A percentile compares a stretch with the other conserved stretches of the same genome.
phyloP scores from a whole-genome alignment of 35 echinoderm and acorn worm genomes.

The Ptychodera flava region DNA sequence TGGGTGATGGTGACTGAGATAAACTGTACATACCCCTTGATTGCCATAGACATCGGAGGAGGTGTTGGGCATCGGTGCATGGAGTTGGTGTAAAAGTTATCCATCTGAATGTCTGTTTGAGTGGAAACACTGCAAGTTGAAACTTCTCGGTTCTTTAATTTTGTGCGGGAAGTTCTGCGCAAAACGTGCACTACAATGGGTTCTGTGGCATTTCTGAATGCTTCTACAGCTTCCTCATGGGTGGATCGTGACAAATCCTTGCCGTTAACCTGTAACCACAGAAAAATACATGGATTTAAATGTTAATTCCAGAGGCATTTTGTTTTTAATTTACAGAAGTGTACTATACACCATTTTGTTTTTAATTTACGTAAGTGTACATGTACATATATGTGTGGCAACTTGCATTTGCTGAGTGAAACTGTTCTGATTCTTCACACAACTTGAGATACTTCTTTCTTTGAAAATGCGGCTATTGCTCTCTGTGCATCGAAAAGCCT shows the following conservation, averaged over 20 bases:
- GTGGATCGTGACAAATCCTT: slow-evolving; percentile 91
- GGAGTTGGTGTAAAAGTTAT: slow-evolving; percentile 80
- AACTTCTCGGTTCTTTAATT: slow-evolving; percentile 25
- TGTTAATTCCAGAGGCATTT: no score
- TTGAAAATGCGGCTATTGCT: no score
- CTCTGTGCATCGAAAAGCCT: no score
- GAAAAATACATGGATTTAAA: no score
- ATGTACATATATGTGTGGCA: no score
- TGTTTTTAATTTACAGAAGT: no score
- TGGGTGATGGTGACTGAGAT: no score
- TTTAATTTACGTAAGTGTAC: no score
- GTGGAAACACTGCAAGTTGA: slow-evolving; percentile 67
- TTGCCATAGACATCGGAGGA: slow-evolving; percentile 25
- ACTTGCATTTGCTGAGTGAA: no score
- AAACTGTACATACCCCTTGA: slow-evolving; percentile 83
- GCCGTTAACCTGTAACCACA: slow-evolving; percentile 77
- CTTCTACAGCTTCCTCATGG: slow-evolving; percentile 95
- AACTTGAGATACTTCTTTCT: no score
- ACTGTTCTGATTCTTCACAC: no score
- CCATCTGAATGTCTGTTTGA: slow-evolving; percentile 92
- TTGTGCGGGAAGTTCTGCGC: slow-evolving; percentile 44
- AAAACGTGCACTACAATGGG: slow-evolving; percentile 93
- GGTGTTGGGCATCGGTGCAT: slow-evolving; percentile 53
- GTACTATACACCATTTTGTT: no score
- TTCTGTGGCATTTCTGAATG: slow-evolving; percentile 93